Conservation (phyloP, 2,113 vertebrate genomes). For the Arothron firmamentum region DNA sequence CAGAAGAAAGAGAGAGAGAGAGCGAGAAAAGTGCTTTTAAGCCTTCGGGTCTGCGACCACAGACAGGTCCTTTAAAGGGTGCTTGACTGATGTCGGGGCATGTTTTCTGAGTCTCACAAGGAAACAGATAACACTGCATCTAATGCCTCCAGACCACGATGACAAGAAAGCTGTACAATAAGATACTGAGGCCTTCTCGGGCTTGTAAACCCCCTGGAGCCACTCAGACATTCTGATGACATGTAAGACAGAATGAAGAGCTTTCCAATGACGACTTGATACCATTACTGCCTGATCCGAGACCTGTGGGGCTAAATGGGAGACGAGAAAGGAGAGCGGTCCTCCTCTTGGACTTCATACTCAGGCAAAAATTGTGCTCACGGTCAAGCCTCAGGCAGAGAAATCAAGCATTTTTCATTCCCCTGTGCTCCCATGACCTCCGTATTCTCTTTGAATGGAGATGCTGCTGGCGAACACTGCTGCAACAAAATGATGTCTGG, state of each 20-base stretch:
- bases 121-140: neutral
- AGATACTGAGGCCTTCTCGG: neutral
- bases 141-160: neutral
- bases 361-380: neutral
- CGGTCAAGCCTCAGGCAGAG: neutral
- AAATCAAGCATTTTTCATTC: neutral
- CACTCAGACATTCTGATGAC: conserved; percentile 4
- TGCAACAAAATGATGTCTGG: neutral
- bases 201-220: neutral
- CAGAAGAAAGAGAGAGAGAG: too few species aligned
- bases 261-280: conserved; percentile 27
- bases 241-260: neutral
- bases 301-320: conserved; percentile 4
- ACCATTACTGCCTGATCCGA: conserved; percentile 35
- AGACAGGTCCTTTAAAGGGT: too few species aligned
- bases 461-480: neutral
- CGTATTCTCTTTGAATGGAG: neutral
- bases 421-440: neutral
- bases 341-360: conserved; percentile 4
- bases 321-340: conserved; percentile 34
- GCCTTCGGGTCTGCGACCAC: too few species aligned
- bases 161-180: neutral
- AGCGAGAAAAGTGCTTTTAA: too few species aligned
- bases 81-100: too few species aligned
- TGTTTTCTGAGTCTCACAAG: neutral